phyloP scores from a whole-genome alignment of 2,113 vertebrate genomes.

The Otolemur garnettii region DNA sequence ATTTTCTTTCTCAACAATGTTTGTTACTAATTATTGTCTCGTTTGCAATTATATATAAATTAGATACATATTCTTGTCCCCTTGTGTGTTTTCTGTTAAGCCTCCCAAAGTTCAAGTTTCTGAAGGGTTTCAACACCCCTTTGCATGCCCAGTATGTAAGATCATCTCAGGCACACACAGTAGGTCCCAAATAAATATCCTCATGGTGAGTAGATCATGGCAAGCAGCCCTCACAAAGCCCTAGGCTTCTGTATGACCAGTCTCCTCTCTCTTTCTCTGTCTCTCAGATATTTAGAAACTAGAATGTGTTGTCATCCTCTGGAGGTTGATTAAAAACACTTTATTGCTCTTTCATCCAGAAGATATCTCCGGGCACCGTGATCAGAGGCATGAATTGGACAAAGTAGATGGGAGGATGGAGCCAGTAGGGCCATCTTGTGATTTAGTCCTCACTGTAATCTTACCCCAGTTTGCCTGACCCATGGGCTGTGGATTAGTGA shows the following conservation, averaged over 20 bases:
- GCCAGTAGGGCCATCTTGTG: rapidly evolving
- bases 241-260: background rate
- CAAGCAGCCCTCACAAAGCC: too few species aligned
- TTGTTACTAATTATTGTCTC: background rate
- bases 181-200: background rate
- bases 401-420: background rate
- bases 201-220: too few species aligned
- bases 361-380: background rate
- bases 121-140: too few species aligned
- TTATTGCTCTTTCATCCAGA: too few species aligned
- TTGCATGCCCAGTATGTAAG: background rate
- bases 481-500: background rate
- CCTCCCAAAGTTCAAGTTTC: background rate
- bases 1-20: background rate
- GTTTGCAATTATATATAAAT: background rate
- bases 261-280: background rate
- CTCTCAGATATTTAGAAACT: background rate
- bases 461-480: rapidly evolving
- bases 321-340: too few species aligned
- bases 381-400: background rate
- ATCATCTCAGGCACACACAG: background rate
- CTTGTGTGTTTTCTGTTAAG: background rate
- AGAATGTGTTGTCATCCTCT: background rate
- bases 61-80: background rate
- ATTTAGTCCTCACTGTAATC: background rate